Percentiles rank a stretch among this genome's conserved stretches.
Evolutionary conservation across 1,140 invertebrate species (phyloP).

Genomic region (Ips typographus): DNA sequence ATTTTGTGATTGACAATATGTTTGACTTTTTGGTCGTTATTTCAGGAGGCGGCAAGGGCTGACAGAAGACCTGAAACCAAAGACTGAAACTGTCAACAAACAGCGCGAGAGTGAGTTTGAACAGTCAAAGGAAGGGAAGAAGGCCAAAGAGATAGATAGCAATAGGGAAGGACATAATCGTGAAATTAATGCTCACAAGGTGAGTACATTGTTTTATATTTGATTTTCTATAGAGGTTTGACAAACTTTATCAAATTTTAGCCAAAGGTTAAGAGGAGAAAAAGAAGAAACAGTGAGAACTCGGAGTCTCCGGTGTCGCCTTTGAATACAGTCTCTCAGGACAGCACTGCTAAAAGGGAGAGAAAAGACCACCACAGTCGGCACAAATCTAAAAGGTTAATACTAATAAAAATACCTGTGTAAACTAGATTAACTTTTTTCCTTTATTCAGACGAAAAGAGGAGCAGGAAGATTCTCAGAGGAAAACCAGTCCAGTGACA

Average conservation of each 20-base stretch:
- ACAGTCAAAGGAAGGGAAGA: not conserved
- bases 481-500: not conserved
- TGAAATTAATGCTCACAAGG: not conserved
- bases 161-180: slow-evolving; percentile 16
- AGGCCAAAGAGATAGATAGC: not conserved
- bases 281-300: slow-evolving; percentile 57
- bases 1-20: not conserved
- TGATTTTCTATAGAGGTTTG: not conserved
- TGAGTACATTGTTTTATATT: not conserved
- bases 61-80: slow-evolving; percentile 23
- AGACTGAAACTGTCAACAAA: slow-evolving; percentile 18
- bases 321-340: slow-evolving; percentile 44
- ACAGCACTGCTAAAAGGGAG: slow-evolving; percentile 38
- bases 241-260: slow-evolving; percentile 1
- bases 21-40: not conserved
- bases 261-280: slow-evolving; percentile 50
- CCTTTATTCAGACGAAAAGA: slow-evolving; percentile 18
- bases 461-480: not conserved
- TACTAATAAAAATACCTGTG: no score
- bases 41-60: slow-evolving; percentile 10
- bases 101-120: slow-evolving; percentile 12
- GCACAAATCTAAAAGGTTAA: slow-evolving; percentile 19
- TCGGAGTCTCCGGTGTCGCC: slow-evolving; percentile 54
- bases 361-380: slow-evolving; percentile 33
- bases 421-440: no score